Base-by-base conservation (phyloP, 2,797 vertebrate species). In the Mormyrus proboscirostris region DNA sequence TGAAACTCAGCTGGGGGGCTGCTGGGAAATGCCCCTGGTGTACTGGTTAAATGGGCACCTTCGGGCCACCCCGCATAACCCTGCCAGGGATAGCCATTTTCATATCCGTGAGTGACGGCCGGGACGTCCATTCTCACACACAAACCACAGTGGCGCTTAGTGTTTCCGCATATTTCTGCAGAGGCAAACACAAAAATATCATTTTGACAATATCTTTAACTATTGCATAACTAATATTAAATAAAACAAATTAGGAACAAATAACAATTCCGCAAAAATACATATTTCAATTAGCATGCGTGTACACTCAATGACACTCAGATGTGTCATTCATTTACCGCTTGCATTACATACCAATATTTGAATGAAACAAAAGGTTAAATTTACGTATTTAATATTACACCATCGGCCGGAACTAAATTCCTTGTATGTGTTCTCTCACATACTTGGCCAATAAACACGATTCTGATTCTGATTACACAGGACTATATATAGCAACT, bases 41-140 rank as follows among this genome's bases (percentile, higher is more conserved):
- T 91, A 51, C 90, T 91, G 57, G 91, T 12, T 4, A 90, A 89
- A 87, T 87, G 49, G 7, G 44, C 10, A 62, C 91, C 6, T n/a
- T 90, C 38, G 7, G 93, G 84, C 94, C 94, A 95, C 90, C 86
- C 91, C 47, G 90, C 91, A 51, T 92, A 94, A 49, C 51, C 83
- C 1, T 22, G n/a, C 94, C 94, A 95, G 1, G 91, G 88, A 4
- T 92, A 92, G 84, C 91, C 91, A 29, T 92, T 47, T 4, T 91
- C 22, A n/a, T 90, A 91, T 79, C 14, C 91, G 49, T 93, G 93
- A 90, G 93, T 93, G 44, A 89, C 84, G 25, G 92, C 41, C 2
- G 91, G 90, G 90, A 92, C 91, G 57, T 95, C 93, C 95, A 95
- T 96, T 38, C 29, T 92, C 85, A 82, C 92, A 91, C 90, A 90